Evolutionary conservation across 2,797 vertebrate genomes (phyloP).

Genomic region (Gymnothorax reevesii): DNA sequence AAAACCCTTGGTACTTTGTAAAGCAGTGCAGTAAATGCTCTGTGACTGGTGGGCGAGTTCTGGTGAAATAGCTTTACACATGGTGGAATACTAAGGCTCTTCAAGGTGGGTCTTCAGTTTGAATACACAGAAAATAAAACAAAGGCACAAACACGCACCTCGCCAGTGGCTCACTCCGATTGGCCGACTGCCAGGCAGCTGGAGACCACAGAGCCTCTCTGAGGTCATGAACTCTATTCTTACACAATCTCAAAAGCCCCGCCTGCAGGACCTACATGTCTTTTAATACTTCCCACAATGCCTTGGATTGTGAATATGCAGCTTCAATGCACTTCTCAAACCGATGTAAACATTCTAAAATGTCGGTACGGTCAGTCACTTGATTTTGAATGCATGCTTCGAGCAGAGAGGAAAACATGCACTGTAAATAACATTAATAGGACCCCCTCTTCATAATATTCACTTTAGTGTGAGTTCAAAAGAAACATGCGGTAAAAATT

Average conservation of each 20-base stretch:
- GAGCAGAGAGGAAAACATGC: not conserved
- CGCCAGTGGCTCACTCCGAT: not conserved
- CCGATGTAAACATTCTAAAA: not conserved
- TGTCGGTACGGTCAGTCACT: not conserved
- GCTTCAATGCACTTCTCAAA: not conserved
- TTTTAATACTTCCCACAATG: not conserved
- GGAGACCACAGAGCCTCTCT: not conserved
- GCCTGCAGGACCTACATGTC: not conserved
- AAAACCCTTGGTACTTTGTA: not conserved
- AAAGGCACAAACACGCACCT: not conserved
- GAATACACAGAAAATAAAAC: not conserved
- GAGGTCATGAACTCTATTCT: not conserved
- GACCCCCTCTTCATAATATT: not conserved
- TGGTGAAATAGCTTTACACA: not conserved
- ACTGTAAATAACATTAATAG: not conserved
- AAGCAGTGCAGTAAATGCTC: not conserved
- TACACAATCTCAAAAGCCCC: not conserved
- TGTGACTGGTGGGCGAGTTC: not conserved
- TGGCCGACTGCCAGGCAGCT: not conserved
- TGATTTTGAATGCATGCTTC: not conserved
- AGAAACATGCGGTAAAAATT: slow-evolving; percentile 34
- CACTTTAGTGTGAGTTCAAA: not conserved
- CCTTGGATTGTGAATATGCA: not conserved
- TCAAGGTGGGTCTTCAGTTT: not conserved
- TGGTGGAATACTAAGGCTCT: not conserved